Conservation (phyloP, 1,140 invertebrate species). For the silkworm (Bombyx mori) region ASM3026992v2 NC_085123.1:194501-195000, state of each 20-base stretch:
- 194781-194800: constrained; percentile 11
- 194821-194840: constrained; percentile 1
- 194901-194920: neutral
- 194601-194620: constrained; percentile 7
- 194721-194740: constrained; percentile 9
- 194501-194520: too few relatives aligned
- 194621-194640: constrained; percentile 1
- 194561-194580: neutral
- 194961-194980: too few relatives aligned
- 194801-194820: neutral
- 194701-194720: constrained; percentile 8
- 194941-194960: too few relatives aligned
- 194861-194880: constrained; percentile 7
- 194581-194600: constrained; percentile 8
- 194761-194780: constrained; percentile 8
- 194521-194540: constrained; percentile 3
- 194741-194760: constrained; percentile 6
- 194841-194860: neutral
- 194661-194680: constrained; percentile 11
- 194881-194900: constrained; percentile 2
- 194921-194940: too few relatives aligned
- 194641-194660: constrained; percentile 11
- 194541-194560: constrained; percentile 6
- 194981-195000: too few relatives aligned
- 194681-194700: constrained; percentile 13